phyloP scores from a whole-genome alignment of 2,888 invertebrate genomes.

The Lasius platythorax region DNA sequence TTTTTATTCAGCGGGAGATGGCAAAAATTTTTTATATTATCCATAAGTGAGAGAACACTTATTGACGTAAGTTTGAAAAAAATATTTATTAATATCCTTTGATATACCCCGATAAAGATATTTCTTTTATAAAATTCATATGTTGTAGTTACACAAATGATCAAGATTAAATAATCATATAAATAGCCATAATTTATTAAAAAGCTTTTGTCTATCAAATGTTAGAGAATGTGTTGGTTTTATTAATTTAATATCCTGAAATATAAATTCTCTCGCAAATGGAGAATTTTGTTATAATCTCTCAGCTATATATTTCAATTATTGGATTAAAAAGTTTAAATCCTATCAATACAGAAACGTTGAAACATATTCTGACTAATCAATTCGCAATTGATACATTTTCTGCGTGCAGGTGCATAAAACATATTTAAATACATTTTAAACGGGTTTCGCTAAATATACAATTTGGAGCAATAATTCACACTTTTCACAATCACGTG shows the following conservation, averaged over 20 bases:
- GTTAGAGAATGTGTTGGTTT: neutral
- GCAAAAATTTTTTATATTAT: neutral
- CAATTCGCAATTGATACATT: conserved; percentile 24
- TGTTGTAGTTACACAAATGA: neutral
- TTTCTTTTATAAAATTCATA: neutral
- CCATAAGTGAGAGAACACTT: neutral
- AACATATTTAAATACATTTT: conserved; percentile 34
- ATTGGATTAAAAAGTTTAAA: conserved; percentile 43
- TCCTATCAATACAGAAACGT: conserved; percentile 17
- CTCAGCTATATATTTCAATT: conserved; percentile 17
- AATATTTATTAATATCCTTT: neutral
- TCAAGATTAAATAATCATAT: neutral
- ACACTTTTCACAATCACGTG: neutral
- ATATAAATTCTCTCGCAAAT: conserved; percentile 29
- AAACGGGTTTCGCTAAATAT: neutral
- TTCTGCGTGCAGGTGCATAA: conserved; percentile 14
- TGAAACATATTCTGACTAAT: conserved; percentile 36
- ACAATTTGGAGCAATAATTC: neutral
- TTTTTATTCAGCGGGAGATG: neutral
- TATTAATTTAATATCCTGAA: conserved; percentile 20
- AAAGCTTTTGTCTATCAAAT: neutral
- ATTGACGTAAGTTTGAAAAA: neutral
- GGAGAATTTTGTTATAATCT: conserved; percentile 32
- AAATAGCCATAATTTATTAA: conserved; percentile 10
- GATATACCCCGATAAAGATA: neutral